Evolutionary conservation across 92 coral and sea anemone species (phyloP).

Genomic region (Chrysogorgia sp.): DNA sequence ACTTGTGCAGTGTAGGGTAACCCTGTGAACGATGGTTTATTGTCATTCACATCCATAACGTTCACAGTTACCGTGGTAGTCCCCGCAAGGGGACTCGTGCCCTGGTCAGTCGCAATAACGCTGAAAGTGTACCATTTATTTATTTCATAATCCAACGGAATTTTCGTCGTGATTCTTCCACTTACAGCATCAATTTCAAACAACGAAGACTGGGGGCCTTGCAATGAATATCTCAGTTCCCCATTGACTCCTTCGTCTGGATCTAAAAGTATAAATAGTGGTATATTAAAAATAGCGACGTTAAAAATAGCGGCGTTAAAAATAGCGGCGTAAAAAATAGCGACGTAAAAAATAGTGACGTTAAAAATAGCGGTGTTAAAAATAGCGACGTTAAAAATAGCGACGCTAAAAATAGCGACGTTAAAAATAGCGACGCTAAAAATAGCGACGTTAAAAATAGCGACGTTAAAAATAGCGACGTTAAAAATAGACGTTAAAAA

Average conservation of each 20-base stretch:
- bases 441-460: too few relatives aligned
- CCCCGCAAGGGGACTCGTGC: constrained; percentile 56
- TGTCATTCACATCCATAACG: constrained; percentile 68
- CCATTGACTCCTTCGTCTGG: constrained; percentile 77
- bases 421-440: not conserved
- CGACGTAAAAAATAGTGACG: not conserved
- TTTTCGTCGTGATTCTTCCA: constrained; percentile 62
- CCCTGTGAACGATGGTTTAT: constrained; percentile 70
- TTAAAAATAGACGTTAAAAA: too few relatives aligned
- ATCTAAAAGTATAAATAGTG: constrained; percentile 68
- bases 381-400: not conserved
- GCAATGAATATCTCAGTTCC: constrained; percentile 60
- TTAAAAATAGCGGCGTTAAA: not conserved
- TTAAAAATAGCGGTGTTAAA: not conserved
- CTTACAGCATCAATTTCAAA: constrained; percentile 56
- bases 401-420: not conserved
- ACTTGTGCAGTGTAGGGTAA: constrained; percentile 63
- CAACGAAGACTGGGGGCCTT: constrained; percentile 46
- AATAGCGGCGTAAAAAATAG: not conserved
- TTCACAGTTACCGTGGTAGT: constrained; percentile 69
- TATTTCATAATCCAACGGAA: constrained; percentile 69
- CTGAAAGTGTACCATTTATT: constrained; percentile 61
- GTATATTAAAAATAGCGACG: not conserved
- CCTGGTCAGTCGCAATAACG: constrained; percentile 83
- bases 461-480: too few relatives aligned